Evolutionary conservation across 2,113 vertebrate genomes (phyloP).

Genomic region (Actinemys pallida): DNA sequence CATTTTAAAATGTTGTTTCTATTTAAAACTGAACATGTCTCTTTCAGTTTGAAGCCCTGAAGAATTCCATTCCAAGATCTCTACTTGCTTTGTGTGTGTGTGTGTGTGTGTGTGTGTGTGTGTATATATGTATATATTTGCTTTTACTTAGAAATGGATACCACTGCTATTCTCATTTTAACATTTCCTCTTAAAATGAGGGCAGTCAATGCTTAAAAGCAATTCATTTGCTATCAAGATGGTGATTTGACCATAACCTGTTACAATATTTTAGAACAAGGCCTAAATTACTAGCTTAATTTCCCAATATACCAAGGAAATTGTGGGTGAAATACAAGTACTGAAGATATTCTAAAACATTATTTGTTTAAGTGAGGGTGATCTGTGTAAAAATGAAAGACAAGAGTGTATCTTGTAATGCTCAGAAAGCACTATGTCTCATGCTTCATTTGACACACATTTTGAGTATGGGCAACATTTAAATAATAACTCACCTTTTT

Average conservation of each 20-base stretch:
- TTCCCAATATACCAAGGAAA: background rate
- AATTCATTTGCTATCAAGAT: background rate
- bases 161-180: background rate
- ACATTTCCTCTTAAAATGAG: background rate
- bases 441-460: background rate
- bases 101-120: too few relatives aligned
- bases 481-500: background rate
- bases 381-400: background rate
- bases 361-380: background rate
- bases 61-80: too few relatives aligned
- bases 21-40: background rate
- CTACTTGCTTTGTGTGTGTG: background rate
- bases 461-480: background rate
- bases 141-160: background rate
- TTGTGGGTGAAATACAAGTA: background rate
- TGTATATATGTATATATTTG: background rate
- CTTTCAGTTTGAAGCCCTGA: background rate
- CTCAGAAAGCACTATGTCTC: fast-evolving
- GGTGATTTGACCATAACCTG: background rate
- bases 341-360: background rate
- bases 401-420: background rate
- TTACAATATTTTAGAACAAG: background rate
- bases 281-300: background rate
- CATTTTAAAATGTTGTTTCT: background rate
- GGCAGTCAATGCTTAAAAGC: background rate